Conservation (phyloP, 2,113 vertebrate genomes). For the Glareola pratincola region DNA sequence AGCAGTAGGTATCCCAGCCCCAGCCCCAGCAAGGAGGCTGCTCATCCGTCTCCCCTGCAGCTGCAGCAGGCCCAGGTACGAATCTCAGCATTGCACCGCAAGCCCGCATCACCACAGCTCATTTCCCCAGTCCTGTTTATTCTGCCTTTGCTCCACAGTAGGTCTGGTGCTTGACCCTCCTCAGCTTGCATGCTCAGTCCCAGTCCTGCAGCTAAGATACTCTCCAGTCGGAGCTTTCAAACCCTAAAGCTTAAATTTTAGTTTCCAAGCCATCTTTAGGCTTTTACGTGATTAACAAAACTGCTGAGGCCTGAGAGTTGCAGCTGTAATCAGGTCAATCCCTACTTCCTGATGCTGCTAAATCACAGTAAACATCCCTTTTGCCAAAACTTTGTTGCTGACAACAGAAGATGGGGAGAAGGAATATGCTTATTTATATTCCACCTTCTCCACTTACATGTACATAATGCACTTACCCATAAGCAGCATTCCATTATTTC, state of each 20-base stretch:
- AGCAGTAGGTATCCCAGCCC: not conserved
- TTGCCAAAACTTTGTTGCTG: not conserved
- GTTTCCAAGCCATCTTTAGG: not conserved
- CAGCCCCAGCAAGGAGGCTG: not conserved
- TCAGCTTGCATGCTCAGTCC: not conserved
- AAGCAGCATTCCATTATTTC: not conserved
- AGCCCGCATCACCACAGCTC: not conserved
- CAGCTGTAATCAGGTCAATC: conserved; percentile 1
- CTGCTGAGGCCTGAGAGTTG: not conserved
- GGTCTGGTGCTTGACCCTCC: not conserved
- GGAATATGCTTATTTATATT: not conserved
- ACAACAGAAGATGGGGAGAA: not conserved
- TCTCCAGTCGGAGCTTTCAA: not conserved
- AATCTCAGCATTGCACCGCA: not conserved
- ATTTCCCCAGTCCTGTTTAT: not conserved
- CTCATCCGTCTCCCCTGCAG: too few species aligned
- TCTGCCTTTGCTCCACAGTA: not conserved
- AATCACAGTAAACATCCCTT: not conserved
- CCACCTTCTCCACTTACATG: not conserved
- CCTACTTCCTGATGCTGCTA: not conserved
- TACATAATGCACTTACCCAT: not conserved
- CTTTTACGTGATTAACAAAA: conserved; percentile 12
- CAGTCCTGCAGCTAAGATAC: not conserved
- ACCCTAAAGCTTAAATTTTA: not conserved
- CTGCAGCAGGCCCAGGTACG: not conserved